These are phyloP conservation scores for Drosophila ercepeae DNA, from an alignment of 1,140 invertebrate species.

Conservation along the genomic window DNA sequence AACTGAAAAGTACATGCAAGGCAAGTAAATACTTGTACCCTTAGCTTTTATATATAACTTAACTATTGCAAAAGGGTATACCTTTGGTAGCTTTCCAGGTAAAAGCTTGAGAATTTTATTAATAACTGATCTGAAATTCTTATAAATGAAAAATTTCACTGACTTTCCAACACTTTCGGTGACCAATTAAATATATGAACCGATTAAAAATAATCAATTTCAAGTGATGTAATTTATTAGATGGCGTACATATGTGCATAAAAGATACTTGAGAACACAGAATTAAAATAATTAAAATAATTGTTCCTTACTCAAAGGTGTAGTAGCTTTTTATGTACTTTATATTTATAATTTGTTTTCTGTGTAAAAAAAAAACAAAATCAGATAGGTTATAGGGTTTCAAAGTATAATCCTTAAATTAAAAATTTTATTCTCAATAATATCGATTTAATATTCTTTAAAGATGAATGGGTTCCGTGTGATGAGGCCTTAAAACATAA, in stretches of 20 bases:
- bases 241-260: not conserved
- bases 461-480: slow-evolving; percentile 37
- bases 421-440: slow-evolving; percentile 4
- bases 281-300: not conserved
- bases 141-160: not conserved
- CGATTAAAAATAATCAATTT: not conserved
- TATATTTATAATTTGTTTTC: not conserved
- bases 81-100: no score
- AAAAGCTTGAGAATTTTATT: no score
- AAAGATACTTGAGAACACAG: no score
- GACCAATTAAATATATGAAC: no score
- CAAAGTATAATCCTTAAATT: not conserved
- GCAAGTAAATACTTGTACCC: no score
- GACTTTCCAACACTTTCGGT: no score
- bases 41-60: no score
- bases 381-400: not conserved
- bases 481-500: slow-evolving; percentile 68
- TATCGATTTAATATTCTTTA: not conserved
- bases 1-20: no score
- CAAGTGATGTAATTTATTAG: not conserved
- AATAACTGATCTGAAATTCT: no score
- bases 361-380: not conserved
- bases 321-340: not conserved
- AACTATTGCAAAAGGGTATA: no score
- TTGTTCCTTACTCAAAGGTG: not conserved